Conservation (phyloP, 2,113 vertebrate species). For the Microcebus griseorufus region DNA sequence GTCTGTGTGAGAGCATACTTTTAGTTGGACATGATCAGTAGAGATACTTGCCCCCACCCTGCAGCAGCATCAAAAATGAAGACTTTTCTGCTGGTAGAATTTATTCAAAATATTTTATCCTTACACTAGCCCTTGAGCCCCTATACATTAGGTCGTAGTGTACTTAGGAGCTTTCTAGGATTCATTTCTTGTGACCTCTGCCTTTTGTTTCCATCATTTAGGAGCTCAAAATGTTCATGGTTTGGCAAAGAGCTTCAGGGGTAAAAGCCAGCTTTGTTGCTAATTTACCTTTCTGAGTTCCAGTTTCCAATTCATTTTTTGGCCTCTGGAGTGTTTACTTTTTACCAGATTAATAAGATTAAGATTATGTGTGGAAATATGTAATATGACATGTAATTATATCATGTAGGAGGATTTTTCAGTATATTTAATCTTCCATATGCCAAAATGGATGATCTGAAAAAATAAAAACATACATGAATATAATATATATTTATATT, state of each 20-base stretch:
- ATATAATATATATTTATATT: background rate
- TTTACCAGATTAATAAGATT: background rate
- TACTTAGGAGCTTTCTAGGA: background rate
- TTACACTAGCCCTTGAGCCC: background rate
- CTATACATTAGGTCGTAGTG: background rate
- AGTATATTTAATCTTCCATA: background rate
- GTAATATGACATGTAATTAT: slow-evolving; percentile 1
- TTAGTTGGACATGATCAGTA: background rate
- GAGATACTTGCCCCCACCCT: background rate
- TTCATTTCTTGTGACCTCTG: background rate
- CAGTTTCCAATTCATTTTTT: background rate
- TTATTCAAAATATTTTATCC: background rate
- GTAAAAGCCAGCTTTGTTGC: background rate
- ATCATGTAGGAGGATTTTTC: background rate
- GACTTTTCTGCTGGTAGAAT: background rate
- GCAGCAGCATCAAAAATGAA: background rate
- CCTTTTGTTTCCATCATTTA: background rate
- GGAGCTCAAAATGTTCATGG: background rate
- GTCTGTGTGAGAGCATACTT: background rate
- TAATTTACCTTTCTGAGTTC: background rate
- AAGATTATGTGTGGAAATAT: background rate
- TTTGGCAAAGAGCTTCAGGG: slow-evolving; percentile 8
- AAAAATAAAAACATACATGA: background rate
- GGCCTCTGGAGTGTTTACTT: background rate
- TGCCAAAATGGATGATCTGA: background rate